Conservation (phyloP, 2,113 vertebrate species). For the Euleptes europaea region DNA sequence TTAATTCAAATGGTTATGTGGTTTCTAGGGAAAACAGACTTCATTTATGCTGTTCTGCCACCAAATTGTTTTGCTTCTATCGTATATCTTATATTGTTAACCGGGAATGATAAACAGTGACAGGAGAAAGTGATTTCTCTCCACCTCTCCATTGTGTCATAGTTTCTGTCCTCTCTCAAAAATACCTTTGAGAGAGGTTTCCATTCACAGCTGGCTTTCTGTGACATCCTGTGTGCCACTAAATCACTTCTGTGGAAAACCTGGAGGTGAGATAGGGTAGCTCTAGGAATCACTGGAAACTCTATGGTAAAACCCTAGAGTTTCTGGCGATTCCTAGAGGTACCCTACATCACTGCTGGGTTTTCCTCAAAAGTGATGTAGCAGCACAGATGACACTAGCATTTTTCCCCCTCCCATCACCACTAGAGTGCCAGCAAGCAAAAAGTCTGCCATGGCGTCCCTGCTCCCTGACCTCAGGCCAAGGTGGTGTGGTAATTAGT, state of each 20-base stretch:
- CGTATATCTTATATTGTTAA: conserved; percentile 78
- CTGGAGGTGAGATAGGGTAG: no score
- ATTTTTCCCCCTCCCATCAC: no score
- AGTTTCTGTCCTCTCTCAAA: conserved; percentile 36
- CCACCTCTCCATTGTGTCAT: conserved; percentile 51
- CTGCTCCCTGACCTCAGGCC: neutral
- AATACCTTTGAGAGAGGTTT: neutral
- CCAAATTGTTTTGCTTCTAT: conserved; percentile 80
- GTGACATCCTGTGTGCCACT: no score
- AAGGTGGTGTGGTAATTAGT: neutral
- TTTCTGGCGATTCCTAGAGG: no score
- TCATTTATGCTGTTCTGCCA: conserved; percentile 81
- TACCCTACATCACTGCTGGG: no score
- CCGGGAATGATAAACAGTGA: conserved; percentile 75
- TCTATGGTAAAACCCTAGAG: no score
- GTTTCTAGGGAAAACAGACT: conserved; percentile 84
- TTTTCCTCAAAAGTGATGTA: no score
- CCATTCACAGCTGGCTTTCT: neutral
- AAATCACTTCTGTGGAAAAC: no score
- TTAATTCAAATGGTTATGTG: conserved; percentile 85
- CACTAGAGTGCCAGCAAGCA: no score
- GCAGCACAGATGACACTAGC: no score
- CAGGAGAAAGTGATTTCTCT: conserved; percentile 42
- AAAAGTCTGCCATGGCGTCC: no score
- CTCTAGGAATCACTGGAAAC: no score